phyloP scores from a whole-genome alignment of 2,888 invertebrate species.

The Drosophila tripunctata region DNA sequence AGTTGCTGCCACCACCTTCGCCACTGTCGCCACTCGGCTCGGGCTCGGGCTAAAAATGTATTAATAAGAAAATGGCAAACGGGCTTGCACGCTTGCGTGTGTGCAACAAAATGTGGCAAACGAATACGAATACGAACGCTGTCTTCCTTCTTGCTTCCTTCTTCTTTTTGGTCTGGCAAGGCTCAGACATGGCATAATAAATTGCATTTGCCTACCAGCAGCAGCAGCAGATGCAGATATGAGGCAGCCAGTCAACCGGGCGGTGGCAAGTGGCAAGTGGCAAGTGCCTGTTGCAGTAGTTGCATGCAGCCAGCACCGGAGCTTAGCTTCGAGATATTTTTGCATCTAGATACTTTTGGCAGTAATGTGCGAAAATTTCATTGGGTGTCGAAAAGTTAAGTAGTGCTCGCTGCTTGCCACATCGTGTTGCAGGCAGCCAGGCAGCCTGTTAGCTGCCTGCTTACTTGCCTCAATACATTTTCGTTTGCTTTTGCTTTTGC shows the following conservation, averaged over 20 bases:
- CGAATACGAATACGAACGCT: constrained; percentile 16
- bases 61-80: constrained; percentile 80
- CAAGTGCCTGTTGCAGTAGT: constrained; percentile 35
- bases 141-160: background rate
- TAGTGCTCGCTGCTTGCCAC: constrained; percentile 69
- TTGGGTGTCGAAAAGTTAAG: constrained; percentile 82
- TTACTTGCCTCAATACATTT: background rate
- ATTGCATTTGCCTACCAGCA: constrained; percentile 72
- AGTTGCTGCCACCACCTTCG: constrained; percentile 18
- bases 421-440: constrained; percentile 30
- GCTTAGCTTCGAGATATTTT: constrained; percentile 57
- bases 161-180: constrained; percentile 39
- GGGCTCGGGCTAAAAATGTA: constrained; percentile 74
- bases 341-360: constrained; percentile 83
- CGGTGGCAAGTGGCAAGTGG: constrained; percentile 30
- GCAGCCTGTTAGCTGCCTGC: background rate
- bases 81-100: constrained; percentile 66
- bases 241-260: constrained; percentile 21
- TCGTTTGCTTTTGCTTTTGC: no score
- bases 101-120: constrained; percentile 20
- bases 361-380: constrained; percentile 83
- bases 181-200: constrained; percentile 77
- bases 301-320: constrained; percentile 60
- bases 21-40: constrained; percentile 9
- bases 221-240: constrained; percentile 50